A percentile compares a stretch with the other conserved stretches of the same genome.
These are phyloP conservation scores for Atta texana DNA, from an alignment of 1,140 invertebrate species.

Conservation along the genomic window DNA sequence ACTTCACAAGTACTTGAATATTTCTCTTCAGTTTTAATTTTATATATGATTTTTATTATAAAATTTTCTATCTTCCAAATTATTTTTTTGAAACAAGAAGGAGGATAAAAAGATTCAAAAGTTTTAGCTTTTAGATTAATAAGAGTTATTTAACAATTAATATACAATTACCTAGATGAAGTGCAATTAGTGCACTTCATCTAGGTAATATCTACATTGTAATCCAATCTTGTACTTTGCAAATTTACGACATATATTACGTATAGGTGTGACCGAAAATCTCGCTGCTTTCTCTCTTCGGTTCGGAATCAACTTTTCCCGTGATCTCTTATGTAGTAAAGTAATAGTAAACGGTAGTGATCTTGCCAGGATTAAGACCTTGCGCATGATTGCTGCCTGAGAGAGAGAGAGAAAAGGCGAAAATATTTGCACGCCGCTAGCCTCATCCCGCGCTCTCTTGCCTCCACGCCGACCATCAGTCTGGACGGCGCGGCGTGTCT, in stretches of 20 bases:
- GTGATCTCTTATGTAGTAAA: conserved; percentile 5
- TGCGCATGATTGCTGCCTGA: conserved; percentile 32
- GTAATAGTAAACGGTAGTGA: conserved; percentile 40
- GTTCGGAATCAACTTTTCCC: conserved; percentile 29
- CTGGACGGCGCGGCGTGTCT: conserved; percentile 33
- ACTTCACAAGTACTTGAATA: background rate
- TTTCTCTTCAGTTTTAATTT: background rate
- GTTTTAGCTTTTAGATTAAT: background rate
- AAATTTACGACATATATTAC: background rate
- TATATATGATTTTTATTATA: background rate
- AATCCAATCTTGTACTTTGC: background rate
- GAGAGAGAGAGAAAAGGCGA: conserved; percentile 33
- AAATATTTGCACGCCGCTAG: conserved; percentile 31
- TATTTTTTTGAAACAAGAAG: background rate
- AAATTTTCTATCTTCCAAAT: too few species aligned
- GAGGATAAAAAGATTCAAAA: background rate
- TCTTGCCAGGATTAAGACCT: conserved; percentile 61
- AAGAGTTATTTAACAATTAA: background rate
- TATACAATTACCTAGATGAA: too few species aligned
- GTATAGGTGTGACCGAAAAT: background rate
- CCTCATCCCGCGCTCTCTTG: background rate
- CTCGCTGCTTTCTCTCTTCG: background rate
- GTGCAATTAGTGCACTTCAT: background rate
- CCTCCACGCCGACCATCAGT: background rate
- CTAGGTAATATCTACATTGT: background rate